Conservation (phyloP, 2,888 invertebrate species). For the Xanthia togata region DNA sequence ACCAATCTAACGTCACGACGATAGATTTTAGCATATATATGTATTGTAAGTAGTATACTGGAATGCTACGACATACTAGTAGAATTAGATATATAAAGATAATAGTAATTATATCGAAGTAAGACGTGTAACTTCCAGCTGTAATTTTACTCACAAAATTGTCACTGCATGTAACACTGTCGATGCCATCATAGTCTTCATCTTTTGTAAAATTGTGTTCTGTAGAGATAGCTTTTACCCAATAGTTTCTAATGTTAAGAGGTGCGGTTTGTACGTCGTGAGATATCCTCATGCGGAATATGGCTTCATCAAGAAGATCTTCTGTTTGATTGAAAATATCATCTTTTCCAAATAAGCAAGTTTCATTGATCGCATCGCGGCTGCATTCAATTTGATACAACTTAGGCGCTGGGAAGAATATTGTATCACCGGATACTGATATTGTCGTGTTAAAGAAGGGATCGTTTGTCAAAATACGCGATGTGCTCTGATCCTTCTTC, state of each 20-base stretch:
- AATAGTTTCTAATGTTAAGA: conserved; percentile 77
- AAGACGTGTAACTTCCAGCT: background rate
- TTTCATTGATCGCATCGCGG: conserved; percentile 79
- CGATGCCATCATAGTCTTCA: conserved; percentile 77
- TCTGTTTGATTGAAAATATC: conserved; percentile 78
- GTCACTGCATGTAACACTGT: conserved; percentile 80
- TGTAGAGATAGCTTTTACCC: conserved; percentile 79
- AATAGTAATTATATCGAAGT: background rate
- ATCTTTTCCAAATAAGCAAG: conserved; percentile 82
- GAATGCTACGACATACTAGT: background rate
- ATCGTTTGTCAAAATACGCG: conserved; percentile 90
- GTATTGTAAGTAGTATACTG: background rate
- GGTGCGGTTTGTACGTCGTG: conserved; percentile 77
- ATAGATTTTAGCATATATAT: background rate
- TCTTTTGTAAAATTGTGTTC: conserved; percentile 73
- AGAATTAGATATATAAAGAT: background rate
- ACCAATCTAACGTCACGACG: background rate
- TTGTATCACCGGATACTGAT: conserved; percentile 87
- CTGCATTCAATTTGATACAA: conserved; percentile 85
- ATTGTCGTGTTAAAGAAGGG: conserved; percentile 90
- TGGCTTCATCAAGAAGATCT: conserved; percentile 69
- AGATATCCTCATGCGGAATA: conserved; percentile 79
- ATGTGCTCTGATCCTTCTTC: conserved; percentile 88
- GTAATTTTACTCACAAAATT: conserved; percentile 70
- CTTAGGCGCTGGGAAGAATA: conserved; percentile 92